phyloP scores from a whole-genome alignment of 2,113 vertebrate genomes.

The Labeo rohita region DNA sequence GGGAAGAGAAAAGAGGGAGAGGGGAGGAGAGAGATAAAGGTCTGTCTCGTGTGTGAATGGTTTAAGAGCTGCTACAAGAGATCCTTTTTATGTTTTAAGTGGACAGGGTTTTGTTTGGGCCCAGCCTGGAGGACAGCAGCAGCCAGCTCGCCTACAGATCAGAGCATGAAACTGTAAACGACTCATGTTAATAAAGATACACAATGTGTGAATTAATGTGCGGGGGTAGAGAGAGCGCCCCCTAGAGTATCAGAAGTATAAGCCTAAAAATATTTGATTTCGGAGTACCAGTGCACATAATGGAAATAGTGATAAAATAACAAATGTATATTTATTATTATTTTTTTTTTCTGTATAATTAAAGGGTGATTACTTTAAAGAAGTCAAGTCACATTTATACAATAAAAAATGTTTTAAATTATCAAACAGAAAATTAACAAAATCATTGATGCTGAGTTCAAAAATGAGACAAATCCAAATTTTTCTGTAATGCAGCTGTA shows the following conservation, averaged over 20 bases:
- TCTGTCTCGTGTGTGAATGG: slow-evolving; percentile 34
- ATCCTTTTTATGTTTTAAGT: slow-evolving; percentile 50
- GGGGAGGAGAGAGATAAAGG: background rate
- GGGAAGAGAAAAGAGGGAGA: slow-evolving; percentile 1
- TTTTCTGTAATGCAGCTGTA: background rate
- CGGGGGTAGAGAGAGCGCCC: background rate
- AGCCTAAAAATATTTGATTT: background rate
- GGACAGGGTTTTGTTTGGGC: slow-evolving; percentile 24
- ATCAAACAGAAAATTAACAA: background rate
- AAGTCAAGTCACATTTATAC: background rate
- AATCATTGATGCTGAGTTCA: background rate
- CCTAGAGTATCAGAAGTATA: background rate
- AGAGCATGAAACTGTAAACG: slow-evolving; percentile 29
- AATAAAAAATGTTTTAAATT: background rate
- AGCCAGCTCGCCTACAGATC: slow-evolving; percentile 38
- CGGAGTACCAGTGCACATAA: background rate
- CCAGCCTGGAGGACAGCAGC: slow-evolving; percentile 47
- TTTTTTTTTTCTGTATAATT: background rate
- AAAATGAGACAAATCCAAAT: background rate
- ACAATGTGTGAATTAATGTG: slow-evolving; percentile 53
- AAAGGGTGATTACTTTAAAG: background rate
- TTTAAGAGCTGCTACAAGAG: slow-evolving; percentile 47
- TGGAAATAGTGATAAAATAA: background rate
- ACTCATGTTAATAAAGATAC: slow-evolving; percentile 68
- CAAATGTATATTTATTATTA: background rate